phyloP scores from a whole-genome alignment of 2,888 invertebrate species.

The Herminia tarsipennalis region DNA sequence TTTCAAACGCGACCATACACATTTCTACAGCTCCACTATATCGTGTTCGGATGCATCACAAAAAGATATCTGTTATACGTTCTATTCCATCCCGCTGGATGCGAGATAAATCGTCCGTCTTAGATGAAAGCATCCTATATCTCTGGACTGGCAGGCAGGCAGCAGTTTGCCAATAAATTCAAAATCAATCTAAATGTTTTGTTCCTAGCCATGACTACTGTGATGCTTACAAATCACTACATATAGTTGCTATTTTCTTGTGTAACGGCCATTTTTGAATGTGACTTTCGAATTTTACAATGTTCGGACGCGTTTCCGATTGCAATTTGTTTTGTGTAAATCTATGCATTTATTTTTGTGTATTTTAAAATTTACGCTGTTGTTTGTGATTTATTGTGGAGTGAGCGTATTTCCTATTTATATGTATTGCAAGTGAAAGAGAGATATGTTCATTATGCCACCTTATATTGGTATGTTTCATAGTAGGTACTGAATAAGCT shows the following conservation, averaged over 20 bases:
- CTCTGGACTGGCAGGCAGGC: constrained; percentile 52
- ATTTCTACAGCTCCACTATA: constrained; percentile 17
- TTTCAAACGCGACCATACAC: constrained; percentile 10
- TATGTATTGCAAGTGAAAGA: too few relatives aligned
- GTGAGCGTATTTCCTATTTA: too few relatives aligned
- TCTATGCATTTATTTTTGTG: neutral
- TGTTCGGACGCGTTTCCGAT: constrained; percentile 15
- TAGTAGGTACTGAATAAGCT: too few relatives aligned
- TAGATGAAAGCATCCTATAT: constrained; percentile 60
- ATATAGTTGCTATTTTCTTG: constrained; percentile 22
- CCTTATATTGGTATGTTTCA: too few relatives aligned
- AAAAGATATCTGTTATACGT: constrained; percentile 27
- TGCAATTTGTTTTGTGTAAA: constrained; percentile 22
- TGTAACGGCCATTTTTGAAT: constrained; percentile 29
- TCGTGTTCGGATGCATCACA: constrained; percentile 32
- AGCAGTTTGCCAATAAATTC: constrained; percentile 75
- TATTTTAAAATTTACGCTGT: neutral
- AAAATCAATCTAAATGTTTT: constrained; percentile 70
- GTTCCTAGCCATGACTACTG: constrained; percentile 39
- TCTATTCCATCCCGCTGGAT: constrained; percentile 40
- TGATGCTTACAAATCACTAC: constrained; percentile 42
- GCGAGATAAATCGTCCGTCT: constrained; percentile 73
- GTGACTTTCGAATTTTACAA: constrained; percentile 23
- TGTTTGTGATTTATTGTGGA: neutral
- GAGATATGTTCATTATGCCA: too few relatives aligned